Evolutionary conservation across 1,140 invertebrate genomes (phyloP).

Genomic region (Asobara japonica): DNA sequence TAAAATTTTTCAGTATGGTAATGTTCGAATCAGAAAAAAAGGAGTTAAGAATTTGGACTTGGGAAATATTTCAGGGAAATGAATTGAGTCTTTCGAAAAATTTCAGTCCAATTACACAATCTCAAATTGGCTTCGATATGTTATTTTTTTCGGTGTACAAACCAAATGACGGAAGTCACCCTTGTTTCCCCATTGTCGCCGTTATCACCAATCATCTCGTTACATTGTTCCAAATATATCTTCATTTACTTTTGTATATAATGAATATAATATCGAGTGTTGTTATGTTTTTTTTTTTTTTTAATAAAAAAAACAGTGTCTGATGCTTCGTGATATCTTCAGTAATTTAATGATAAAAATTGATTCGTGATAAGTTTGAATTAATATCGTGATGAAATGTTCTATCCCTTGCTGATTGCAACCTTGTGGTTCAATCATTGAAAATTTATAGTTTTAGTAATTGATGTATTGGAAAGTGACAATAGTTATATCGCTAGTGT

Average conservation of each 20-base stretch:
- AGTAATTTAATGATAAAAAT: not conserved
- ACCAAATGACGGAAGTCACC: not conserved
- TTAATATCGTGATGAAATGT: not conserved
- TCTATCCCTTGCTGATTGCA: not conserved
- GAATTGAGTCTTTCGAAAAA: too few species aligned
- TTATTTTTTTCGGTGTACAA: not conserved
- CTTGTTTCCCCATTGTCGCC: not conserved
- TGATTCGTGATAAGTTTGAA: not conserved
- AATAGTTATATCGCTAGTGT: conserved; percentile 15
- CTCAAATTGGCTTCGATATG: too few species aligned
- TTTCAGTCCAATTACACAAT: too few species aligned
- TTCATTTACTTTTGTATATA: conserved; percentile 9
- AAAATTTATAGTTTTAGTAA: conserved; percentile 7
- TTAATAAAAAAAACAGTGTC: not conserved
- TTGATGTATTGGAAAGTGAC: not conserved
- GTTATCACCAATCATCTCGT: conserved; percentile 13
- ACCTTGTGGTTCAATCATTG: not conserved
- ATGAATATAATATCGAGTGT: conserved; percentile 1
- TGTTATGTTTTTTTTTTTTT: not conserved
- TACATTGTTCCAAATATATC: not conserved
- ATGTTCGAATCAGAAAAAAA: too few species aligned
- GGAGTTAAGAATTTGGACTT: too few species aligned
- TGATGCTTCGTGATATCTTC: conserved; percentile 13
- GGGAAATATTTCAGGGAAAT: too few species aligned
- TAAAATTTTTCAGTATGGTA: too few species aligned